phyloP scores from a whole-genome alignment of 2,888 invertebrate genomes.

The Polymixis flavicincta region DNA sequence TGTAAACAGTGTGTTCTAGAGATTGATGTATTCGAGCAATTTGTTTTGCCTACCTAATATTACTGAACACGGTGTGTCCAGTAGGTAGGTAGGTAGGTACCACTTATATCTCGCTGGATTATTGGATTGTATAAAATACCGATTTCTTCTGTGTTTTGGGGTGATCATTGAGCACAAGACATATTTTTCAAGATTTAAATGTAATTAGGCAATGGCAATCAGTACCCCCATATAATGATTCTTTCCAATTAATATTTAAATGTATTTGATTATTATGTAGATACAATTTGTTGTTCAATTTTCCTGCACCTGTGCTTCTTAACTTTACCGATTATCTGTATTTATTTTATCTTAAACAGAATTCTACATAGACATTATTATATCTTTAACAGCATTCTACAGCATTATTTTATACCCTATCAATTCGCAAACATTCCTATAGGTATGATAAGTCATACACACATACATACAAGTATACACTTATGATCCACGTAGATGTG shows the following conservation, averaged over 20 bases:
- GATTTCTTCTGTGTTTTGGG: neutral
- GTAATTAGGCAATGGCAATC: neutral
- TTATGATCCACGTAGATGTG: too few relatives aligned
- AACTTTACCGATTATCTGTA: too few relatives aligned
- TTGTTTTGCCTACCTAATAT: constrained; percentile 30
- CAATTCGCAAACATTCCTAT: neutral
- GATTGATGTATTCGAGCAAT: constrained; percentile 42
- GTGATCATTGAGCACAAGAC: too few relatives aligned
- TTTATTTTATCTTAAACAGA: neutral
- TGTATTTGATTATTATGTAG: neutral
- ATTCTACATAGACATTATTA: too few relatives aligned
- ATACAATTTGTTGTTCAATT: neutral
- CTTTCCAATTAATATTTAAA: neutral
- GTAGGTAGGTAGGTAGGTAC: neutral
- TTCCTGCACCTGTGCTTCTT: too few relatives aligned
- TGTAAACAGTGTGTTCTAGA: constrained; percentile 49
- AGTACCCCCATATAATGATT: neutral
- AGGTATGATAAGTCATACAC: too few relatives aligned
- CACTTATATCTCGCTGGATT: neutral
- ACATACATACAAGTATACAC: too few relatives aligned
- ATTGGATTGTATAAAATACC: neutral
- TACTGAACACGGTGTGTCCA: neutral
- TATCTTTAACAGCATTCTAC: too few relatives aligned
- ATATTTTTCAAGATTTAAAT: neutral
- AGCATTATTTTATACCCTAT: neutral